A percentile compares a stretch with the other conserved stretches of the same genome.
Evolutionary conservation across 2,888 invertebrate species (phyloP).

Genomic region (Tetranychus piercei): DNA sequence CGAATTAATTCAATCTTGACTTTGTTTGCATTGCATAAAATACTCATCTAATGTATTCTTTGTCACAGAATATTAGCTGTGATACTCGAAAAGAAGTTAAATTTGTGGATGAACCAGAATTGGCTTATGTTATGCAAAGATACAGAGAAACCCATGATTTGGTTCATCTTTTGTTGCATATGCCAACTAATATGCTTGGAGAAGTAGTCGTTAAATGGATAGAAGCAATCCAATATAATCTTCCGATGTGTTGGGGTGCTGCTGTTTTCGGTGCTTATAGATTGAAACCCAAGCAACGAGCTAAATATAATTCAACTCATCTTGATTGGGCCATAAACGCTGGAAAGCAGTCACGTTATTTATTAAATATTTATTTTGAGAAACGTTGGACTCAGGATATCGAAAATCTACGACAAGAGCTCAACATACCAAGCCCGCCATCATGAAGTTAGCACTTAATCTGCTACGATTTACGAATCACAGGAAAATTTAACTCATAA

Average conservation of each 20-base stretch:
- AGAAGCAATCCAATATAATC: constrained; percentile 77
- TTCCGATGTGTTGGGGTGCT: constrained; percentile 89
- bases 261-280: constrained; percentile 78
- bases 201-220: constrained; percentile 77
- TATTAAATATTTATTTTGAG: constrained; percentile 78
- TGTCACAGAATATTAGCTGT: constrained; percentile 58
- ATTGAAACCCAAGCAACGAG: constrained; percentile 62
- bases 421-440: constrained; percentile 44
- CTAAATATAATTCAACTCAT: constrained; percentile 53
- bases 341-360: constrained; percentile 52
- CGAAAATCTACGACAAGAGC: constrained; percentile 55
- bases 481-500: too few relatives aligned
- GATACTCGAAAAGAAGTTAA: constrained; percentile 74
- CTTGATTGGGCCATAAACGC: constrained; percentile 70
- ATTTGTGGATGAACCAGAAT: constrained; percentile 68
- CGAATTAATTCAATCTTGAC: neutral
- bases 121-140: constrained; percentile 89
- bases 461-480: too few relatives aligned
- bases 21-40: constrained; percentile 15
- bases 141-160: constrained; percentile 95
- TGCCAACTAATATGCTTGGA: constrained; percentile 83
- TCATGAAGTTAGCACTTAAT: too few relatives aligned
- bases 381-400: constrained; percentile 78
- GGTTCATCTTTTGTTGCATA: constrained; percentile 68
- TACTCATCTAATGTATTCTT: neutral